A percentile compares a stretch with the other conserved stretches of the same genome.
phyloP scores from a whole-genome alignment of 2,888 invertebrate genomes.

The Sinhomidia bicolor region DNA sequence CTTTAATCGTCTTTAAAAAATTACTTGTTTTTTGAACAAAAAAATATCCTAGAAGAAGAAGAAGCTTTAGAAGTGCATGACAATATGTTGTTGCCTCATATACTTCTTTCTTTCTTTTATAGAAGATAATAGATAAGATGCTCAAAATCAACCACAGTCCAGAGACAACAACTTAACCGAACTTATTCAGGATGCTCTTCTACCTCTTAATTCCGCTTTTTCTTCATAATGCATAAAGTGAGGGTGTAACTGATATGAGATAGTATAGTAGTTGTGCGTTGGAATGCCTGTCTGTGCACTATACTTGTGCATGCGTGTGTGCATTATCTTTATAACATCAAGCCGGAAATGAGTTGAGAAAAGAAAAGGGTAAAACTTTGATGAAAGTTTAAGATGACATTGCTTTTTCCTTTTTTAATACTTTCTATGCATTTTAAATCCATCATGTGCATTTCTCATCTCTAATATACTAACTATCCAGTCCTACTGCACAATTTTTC shows the following conservation, averaged over 20 bases:
- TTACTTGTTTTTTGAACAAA: constrained; percentile 2
- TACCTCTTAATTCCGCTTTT: not conserved
- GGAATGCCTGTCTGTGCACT: not conserved
- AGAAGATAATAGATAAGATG: constrained; percentile 18
- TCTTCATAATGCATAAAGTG: constrained; percentile 23
- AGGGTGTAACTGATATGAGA: not conserved
- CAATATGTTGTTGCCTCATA: constrained; percentile 14
- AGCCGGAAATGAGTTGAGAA: constrained; percentile 50
- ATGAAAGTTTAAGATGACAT: constrained; percentile 53
- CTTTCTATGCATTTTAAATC: constrained; percentile 8
- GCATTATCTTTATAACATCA: constrained; percentile 24
- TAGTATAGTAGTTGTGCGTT: not conserved
- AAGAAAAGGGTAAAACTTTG: constrained; percentile 29
- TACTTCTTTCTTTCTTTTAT: not conserved
- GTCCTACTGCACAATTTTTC: not conserved
- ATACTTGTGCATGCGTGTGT: not conserved
- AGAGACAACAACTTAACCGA: not conserved
- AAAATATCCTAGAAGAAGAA: not conserved
- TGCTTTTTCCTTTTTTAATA: not conserved
- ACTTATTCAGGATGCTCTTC: not conserved
- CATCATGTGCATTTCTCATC: not conserved
- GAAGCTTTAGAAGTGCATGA: constrained; percentile 36
- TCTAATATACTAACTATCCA: not conserved
- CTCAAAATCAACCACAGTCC: not conserved
- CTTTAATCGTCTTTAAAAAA: not conserved